A percentile compares a stretch with the other conserved stretches of the same genome.
Conservation (phyloP, 2,888 invertebrate species). For the Xanthia togata region DNA sequence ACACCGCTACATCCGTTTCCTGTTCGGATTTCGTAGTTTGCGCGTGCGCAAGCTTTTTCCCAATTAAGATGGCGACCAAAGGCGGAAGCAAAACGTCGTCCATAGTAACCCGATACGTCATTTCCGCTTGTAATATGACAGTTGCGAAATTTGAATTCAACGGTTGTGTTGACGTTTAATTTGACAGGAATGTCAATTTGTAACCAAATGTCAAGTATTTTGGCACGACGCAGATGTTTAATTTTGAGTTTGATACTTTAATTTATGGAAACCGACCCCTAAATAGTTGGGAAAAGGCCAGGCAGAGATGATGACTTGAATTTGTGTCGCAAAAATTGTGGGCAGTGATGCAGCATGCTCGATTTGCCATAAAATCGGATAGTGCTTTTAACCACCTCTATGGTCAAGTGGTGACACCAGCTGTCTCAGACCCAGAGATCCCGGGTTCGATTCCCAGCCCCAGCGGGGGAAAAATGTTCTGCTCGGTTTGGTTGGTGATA, state of each 20-base stretch:
- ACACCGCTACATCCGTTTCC: slow-evolving; percentile 87
- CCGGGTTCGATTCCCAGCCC: no score
- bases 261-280: neutral
- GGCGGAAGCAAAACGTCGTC: slow-evolving; percentile 71
- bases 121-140: slow-evolving; percentile 64
- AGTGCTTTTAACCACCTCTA: no score
- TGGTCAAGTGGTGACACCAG: no score
- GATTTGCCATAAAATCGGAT: neutral
- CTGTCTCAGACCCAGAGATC: no score
- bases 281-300: neutral
- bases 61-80: slow-evolving; percentile 74
- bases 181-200: slow-evolving; percentile 61
- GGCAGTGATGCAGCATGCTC: no score
- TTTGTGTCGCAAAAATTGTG: slow-evolving; percentile 17
- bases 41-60: slow-evolving; percentile 74
- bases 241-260: slow-evolving; percentile 9
- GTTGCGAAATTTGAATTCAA: slow-evolving; percentile 70
- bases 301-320: slow-evolving; percentile 3
- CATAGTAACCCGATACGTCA: slow-evolving; percentile 67
- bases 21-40: slow-evolving; percentile 77
- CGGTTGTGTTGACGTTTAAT: slow-evolving; percentile 51
- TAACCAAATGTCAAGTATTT: slow-evolving; percentile 46
- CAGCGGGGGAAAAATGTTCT: no score
- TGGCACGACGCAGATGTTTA: slow-evolving; percentile 37
- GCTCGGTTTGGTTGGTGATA: no score